Percentiles rank a stretch among this genome's conserved stretches.
Evolutionary conservation across 2,113 vertebrate genomes (phyloP).

Genomic region (Galeopterus variegatus): DNA sequence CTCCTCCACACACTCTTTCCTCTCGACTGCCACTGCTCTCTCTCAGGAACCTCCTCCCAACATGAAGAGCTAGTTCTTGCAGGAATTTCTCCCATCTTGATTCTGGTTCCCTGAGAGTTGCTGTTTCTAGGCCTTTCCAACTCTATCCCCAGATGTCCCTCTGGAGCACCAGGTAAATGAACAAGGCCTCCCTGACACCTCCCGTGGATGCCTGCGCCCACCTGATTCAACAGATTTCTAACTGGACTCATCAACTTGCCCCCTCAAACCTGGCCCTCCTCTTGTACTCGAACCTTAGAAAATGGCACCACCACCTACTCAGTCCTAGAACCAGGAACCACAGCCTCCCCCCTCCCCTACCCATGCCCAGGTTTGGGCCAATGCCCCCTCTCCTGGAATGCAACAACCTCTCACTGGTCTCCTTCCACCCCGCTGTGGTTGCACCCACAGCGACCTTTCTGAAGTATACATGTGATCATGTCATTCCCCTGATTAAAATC

Average conservation of each 20-base stretch:
- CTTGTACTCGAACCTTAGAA: background rate
- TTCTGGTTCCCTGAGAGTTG: background rate
- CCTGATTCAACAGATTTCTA: background rate
- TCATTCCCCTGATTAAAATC: slow-evolving; percentile 37
- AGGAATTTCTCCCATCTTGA: background rate
- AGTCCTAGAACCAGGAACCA: background rate
- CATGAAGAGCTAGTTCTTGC: background rate
- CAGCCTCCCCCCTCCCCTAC: background rate
- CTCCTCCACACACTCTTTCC: background rate
- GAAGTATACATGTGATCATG: background rate
- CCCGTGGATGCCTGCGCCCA: background rate
- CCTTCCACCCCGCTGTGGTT: background rate
- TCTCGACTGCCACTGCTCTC: background rate
- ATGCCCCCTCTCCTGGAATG: background rate
- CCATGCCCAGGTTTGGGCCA: background rate
- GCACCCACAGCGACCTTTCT: background rate
- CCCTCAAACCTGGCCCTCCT: background rate
- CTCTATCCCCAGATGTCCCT: background rate
- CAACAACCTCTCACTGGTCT: background rate
- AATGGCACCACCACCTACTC: background rate
- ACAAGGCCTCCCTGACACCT: background rate
- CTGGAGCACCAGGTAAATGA: background rate
- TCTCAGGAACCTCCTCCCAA: background rate
- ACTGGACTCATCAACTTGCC: background rate
- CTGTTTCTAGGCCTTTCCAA: background rate